Evolutionary conservation across 2,113 vertebrate species (phyloP).

Genomic region (Hydrochoerus hydrochaeris): DNA sequence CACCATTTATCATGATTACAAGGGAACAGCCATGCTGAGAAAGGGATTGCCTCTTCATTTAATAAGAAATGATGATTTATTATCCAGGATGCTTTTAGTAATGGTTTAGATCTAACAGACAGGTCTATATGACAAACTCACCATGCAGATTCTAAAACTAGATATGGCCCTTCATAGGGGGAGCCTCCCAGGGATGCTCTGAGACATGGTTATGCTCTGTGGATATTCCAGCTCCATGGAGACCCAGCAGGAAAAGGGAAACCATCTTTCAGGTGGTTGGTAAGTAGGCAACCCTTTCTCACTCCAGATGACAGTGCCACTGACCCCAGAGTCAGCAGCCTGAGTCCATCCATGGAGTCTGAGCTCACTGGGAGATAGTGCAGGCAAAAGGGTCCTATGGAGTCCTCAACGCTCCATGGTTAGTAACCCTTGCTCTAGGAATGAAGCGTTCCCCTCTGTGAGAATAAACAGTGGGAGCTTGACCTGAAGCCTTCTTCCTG

Average conservation of each 20-base stretch:
- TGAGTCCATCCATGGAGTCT: background rate
- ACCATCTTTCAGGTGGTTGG: background rate
- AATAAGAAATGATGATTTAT: constrained; percentile 87
- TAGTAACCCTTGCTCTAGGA: background rate
- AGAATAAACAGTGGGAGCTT: background rate
- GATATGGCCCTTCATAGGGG: constrained; percentile 79
- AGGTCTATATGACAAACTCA: constrained; percentile 82
- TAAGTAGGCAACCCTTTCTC: background rate
- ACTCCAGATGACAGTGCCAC: background rate
- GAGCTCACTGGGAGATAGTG: background rate
- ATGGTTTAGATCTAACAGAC: constrained; percentile 83
- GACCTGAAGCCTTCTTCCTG: too few species aligned
- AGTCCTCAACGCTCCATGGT: background rate
- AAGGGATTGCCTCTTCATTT: constrained; percentile 85
- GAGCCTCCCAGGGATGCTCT: constrained; percentile 70
- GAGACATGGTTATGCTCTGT: constrained; percentile 19
- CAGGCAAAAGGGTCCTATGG: too few species aligned
- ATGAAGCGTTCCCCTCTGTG: background rate
- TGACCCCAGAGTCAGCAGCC: background rate
- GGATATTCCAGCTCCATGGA: constrained; percentile 30
- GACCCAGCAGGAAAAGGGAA: background rate
- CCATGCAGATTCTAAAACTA: constrained; percentile 81
- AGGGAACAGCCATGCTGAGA: constrained; percentile 80
- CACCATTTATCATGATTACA: constrained; percentile 89
- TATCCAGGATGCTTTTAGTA: constrained; percentile 82